Percentiles rank a stretch among this genome's conserved stretches.
These are phyloP conservation scores for Glossophaga mutica DNA, from an alignment of 2,797 vertebrate species.

Conservation along the genomic window DNA sequence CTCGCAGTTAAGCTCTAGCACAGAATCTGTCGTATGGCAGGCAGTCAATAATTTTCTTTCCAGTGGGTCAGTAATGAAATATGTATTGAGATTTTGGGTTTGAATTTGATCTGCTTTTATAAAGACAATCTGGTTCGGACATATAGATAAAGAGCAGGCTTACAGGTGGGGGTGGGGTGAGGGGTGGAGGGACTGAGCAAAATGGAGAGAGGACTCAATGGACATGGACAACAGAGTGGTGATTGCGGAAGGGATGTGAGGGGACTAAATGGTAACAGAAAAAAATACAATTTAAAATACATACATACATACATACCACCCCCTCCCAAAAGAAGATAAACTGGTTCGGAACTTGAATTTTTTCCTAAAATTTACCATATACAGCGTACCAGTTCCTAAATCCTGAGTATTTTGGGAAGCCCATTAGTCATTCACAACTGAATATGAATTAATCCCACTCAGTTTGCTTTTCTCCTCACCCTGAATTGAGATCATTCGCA, in stretches of 20 bases:
- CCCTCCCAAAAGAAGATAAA: neutral
- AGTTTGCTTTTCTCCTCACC: neutral
- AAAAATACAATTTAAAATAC: neutral
- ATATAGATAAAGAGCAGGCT: too few species aligned
- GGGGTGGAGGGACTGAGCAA: neutral
- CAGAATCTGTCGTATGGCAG: neutral
- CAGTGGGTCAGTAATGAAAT: neutral
- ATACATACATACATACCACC: too few species aligned
- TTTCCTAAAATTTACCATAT: neutral
- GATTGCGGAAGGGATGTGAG: neutral
- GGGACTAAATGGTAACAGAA: neutral
- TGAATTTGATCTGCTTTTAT: neutral
- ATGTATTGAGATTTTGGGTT: neutral
- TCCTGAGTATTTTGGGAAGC: neutral
- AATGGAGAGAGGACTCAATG: neutral
- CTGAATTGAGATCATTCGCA: neutral
- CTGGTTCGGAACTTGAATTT: neutral
- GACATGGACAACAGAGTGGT: neutral
- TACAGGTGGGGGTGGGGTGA: too few species aligned
- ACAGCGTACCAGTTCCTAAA: neutral
- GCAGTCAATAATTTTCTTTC: neutral
- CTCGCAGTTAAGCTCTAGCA: neutral
- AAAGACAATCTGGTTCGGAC: neutral
- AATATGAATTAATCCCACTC: neutral
- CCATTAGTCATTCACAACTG: neutral